Evolutionary conservation across 2,113 vertebrate species (phyloP).

Genomic region (Oncorhynchus gorbuscha): DNA sequence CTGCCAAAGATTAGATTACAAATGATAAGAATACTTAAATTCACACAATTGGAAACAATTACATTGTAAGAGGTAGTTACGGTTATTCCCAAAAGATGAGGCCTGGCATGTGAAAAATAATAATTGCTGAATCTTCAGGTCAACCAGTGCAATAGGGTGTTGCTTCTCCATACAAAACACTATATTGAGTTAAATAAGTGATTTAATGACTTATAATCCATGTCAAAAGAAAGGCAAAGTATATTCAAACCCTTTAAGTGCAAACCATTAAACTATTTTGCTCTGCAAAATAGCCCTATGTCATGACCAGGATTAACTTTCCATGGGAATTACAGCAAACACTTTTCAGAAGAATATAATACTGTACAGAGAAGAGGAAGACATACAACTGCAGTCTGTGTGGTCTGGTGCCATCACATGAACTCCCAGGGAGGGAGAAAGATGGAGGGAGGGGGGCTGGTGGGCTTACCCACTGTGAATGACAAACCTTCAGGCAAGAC

Average conservation of each 20-base stretch:
- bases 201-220: constrained; percentile 64
- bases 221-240: constrained; percentile 41
- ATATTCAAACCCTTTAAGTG: constrained; percentile 54
- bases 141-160: constrained; percentile 51
- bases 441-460: constrained; percentile 10
- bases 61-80: not conserved
- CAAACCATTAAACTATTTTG: constrained; percentile 57
- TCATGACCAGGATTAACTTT: constrained; percentile 41
- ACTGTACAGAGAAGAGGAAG: constrained; percentile 59
- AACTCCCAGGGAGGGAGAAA: constrained; percentile 27
- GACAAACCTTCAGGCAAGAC: constrained; percentile 59
- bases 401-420: constrained; percentile 72
- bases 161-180: constrained; percentile 61
- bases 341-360: constrained; percentile 67
- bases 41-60: not conserved
- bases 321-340: constrained; percentile 64
- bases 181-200: constrained; percentile 43
- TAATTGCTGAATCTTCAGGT: constrained; percentile 51
- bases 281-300: constrained; percentile 28
- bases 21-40: not conserved
- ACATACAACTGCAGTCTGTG: constrained; percentile 68
- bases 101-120: constrained; percentile 40
- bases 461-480: constrained; percentile 47
- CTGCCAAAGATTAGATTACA: constrained; percentile 7
- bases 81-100: constrained; percentile 18